Conservation (phyloP, 2,888 invertebrate species). For the Caradrina clavipalpis region DNA sequence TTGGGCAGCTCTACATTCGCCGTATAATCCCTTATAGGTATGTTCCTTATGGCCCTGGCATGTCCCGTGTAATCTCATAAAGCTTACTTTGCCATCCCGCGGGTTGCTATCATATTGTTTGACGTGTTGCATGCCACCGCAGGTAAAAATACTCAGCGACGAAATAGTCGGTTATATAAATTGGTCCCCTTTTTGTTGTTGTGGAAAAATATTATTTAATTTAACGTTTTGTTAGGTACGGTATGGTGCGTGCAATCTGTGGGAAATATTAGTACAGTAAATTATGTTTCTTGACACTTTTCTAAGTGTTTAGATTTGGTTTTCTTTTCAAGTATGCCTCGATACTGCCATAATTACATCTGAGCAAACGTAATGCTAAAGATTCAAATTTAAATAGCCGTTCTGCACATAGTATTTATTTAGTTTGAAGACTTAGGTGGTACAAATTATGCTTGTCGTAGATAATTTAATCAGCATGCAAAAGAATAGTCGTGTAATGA, state of each 20-base stretch:
- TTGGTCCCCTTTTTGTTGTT: slow-evolving; percentile 2
- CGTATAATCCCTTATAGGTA: slow-evolving; percentile 50
- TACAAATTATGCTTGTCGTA: too few relatives aligned
- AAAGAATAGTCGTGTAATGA: too few relatives aligned
- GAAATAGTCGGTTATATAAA: slow-evolving; percentile 16
- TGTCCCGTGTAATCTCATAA: slow-evolving; percentile 77
- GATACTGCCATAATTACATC: too few relatives aligned
- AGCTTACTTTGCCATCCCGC: slow-evolving; percentile 74
- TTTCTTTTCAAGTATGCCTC: too few relatives aligned
- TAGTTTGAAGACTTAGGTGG: too few relatives aligned
- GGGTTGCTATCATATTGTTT: slow-evolving; percentile 69
- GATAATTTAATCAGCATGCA: too few relatives aligned
- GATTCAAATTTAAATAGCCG: too few relatives aligned
- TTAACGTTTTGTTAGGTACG: background rate
- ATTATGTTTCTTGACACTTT: background rate
- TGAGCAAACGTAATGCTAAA: too few relatives aligned
- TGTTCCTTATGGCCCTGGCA: slow-evolving; percentile 53
- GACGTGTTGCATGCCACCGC: slow-evolving; percentile 66
- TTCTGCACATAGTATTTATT: too few relatives aligned
- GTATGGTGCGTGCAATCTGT: too few relatives aligned
- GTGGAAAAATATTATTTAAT: background rate
- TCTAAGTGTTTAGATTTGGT: background rate
- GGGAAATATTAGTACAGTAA: background rate
- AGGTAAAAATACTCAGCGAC: slow-evolving; percentile 53
- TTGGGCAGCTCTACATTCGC: slow-evolving; percentile 43